Base-by-base conservation (phyloP, 2,888 invertebrate species). In the Argyra leucocephala region DNA sequence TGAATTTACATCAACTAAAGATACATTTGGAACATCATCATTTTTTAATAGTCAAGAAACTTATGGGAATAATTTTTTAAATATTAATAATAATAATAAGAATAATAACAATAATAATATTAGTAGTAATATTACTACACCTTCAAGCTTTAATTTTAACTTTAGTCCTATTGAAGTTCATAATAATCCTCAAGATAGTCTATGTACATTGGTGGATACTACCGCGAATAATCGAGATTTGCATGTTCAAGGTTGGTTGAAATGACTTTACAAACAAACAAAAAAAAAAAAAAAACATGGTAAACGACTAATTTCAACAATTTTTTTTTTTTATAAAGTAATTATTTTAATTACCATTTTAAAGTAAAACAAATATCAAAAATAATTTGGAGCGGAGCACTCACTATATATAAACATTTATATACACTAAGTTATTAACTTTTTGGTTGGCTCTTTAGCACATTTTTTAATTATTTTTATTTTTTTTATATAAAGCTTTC, bases 191-290 rank as follows among this genome's bases (percentile, higher is more conserved):
- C 22, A 63, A 31, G 64, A 66, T 65, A 64, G 64, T 26, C 57
- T 66, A 36, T 63, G 66, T 63, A 62, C 61, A 31, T 57, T 65
- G 26, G 37, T 65, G 65, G 63, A 65, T 65, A 61, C 68, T 9
- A 60, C 66, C n/a, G 59, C 60, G n/a, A 62, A 62, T 64, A 64
- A 66, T 57, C 64, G 66, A 63, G 69, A 67, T 62, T 66, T 69
- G 69, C 69, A 69, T 67, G 67, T 62, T 63, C 64, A 66, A 69
- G 69, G 69, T 69, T 69, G 67, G 69, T 68, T 65, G 48, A 48
- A 48, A 48, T 48, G 48, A 63, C 63, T 22, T 58, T 57, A n/a
- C 18, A 57, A n/a, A n/a, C n/a, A n/a, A n/a, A n/a, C n/a, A n/a
- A n/a, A n/a, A n/a, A n/a, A n/a, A n/a, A n/a, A n/a, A n/a, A n/a